phyloP scores from a whole-genome alignment of 1,140 invertebrate genomes.

The Scaptomyza graminum region DNA sequence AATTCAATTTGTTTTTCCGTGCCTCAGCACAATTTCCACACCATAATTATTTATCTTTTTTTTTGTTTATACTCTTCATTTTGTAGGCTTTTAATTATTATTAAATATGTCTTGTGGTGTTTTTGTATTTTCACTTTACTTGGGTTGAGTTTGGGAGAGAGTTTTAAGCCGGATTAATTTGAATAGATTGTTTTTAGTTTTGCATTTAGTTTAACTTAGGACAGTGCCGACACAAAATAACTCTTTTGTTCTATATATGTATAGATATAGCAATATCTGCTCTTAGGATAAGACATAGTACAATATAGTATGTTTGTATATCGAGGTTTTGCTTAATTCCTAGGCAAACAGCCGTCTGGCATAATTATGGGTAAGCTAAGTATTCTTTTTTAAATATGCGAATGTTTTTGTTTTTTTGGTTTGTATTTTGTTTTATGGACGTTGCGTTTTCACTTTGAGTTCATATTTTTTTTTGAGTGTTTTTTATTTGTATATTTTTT shows the following conservation, averaged over 20 bases:
- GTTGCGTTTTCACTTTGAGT: conserved; percentile 65
- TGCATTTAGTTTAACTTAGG: conserved; percentile 27
- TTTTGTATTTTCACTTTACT: conserved; percentile 38
- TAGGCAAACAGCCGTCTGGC: conserved; percentile 17
- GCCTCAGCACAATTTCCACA: conserved; percentile 15
- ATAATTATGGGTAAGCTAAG: neutral
- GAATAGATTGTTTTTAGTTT: conserved; percentile 30
- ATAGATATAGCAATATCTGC: conserved; percentile 8
- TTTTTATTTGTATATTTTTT: neutral
- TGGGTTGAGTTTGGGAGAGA: conserved; percentile 1
- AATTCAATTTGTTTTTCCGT: conserved; percentile 49
- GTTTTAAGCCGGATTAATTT: conserved; percentile 27
- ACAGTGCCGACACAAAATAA: conserved; percentile 21
- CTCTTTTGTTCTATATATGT: neutral
- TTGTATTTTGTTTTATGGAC: conserved; percentile 53
- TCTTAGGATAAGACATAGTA: conserved; percentile 17
- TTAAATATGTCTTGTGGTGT: conserved; percentile 23
- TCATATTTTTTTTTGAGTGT: conserved; percentile 35
- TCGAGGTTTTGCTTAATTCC: conserved; percentile 30
- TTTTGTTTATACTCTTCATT: conserved; percentile 17
- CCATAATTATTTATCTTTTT: conserved; percentile 14
- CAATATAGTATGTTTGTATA: conserved; percentile 1
- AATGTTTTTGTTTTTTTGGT: conserved; percentile 28
- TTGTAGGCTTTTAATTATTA: conserved; percentile 36
- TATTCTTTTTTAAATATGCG: conserved; percentile 34